These are phyloP conservation scores for Selene dorsalis DNA, from an alignment of 2,797 vertebrate species.

Conservation along the genomic window DNA sequence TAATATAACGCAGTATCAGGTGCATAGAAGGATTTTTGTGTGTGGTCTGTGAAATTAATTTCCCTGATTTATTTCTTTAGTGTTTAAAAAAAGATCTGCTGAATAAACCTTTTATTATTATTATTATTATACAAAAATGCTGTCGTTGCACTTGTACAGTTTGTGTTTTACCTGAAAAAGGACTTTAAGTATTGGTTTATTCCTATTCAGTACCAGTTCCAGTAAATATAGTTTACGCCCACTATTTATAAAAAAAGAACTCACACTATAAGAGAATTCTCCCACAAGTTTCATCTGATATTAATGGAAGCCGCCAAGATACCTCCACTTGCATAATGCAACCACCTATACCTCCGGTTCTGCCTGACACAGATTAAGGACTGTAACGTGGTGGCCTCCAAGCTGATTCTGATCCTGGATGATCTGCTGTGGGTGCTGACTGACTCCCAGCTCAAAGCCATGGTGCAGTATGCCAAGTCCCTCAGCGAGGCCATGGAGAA, in stretches of 20 bases:
- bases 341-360: background rate
- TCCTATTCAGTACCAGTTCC: background rate
- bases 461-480: constrained; percentile 99
- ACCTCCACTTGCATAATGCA: constrained; percentile 27
- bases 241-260: background rate
- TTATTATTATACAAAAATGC: constrained; percentile 3
- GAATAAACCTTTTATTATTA: background rate
- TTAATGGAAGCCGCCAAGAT: constrained; percentile 12
- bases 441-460: constrained; percentile 98
- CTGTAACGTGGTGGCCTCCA: constrained; percentile 97
- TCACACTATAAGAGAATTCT: constrained; percentile 18
- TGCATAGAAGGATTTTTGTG: constrained; percentile 20
- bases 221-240: background rate
- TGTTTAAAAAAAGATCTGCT: constrained; percentile 9
- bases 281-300: constrained; percentile 14
- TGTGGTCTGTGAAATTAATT: constrained; percentile 20
- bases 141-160: background rate
- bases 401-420: constrained; percentile 95
- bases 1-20: constrained; percentile 12
- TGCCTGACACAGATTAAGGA: constrained; percentile 90
- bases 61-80: background rate
- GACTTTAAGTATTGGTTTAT: background rate
- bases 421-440: constrained; percentile 99
- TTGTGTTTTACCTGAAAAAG: background rate
- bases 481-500: constrained; percentile 99